phyloP scores from a whole-genome alignment of 2,113 vertebrate species.

The Fulica atra region DNA sequence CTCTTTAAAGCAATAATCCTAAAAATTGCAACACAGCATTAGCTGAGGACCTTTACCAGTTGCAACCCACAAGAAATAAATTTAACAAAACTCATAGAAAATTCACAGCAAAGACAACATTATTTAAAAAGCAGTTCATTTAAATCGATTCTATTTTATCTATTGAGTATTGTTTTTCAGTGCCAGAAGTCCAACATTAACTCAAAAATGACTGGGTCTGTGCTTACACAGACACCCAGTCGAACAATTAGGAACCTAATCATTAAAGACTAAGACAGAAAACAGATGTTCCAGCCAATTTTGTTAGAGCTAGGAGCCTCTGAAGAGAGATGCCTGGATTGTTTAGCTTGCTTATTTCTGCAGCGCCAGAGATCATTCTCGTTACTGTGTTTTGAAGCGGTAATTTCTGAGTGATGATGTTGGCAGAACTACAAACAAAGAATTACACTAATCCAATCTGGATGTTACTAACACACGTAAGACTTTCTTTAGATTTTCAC shows the following conservation, averaged over 20 bases:
- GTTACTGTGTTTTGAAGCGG: neutral
- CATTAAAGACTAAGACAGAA: constrained; percentile 52
- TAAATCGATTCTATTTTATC: neutral
- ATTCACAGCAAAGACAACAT: neutral
- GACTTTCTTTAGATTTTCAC: constrained; percentile 40
- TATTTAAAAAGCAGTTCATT: neutral
- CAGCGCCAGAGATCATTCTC: constrained; percentile 34
- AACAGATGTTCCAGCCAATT: constrained; percentile 58
- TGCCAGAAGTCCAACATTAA: constrained; percentile 11
- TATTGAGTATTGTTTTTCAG: neutral
- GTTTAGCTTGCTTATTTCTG: constrained; percentile 40
- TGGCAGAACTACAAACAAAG: constrained; percentile 66
- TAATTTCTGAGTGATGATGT: constrained; percentile 53
- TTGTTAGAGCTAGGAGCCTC: constrained; percentile 33
- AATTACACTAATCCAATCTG: constrained; percentile 65
- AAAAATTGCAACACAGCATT: neutral
- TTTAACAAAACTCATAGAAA: neutral
- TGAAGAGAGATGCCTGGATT: constrained; percentile 30
- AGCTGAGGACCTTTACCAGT: neutral
- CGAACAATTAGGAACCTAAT: constrained; percentile 43
- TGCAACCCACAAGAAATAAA: neutral
- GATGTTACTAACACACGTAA: constrained; percentile 16
- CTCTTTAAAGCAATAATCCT: neutral
- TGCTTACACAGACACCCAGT: neutral
- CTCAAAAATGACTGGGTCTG: neutral